Conservation (phyloP, 2,888 invertebrate genomes). For the Leptopterna dolabrata region DNA sequence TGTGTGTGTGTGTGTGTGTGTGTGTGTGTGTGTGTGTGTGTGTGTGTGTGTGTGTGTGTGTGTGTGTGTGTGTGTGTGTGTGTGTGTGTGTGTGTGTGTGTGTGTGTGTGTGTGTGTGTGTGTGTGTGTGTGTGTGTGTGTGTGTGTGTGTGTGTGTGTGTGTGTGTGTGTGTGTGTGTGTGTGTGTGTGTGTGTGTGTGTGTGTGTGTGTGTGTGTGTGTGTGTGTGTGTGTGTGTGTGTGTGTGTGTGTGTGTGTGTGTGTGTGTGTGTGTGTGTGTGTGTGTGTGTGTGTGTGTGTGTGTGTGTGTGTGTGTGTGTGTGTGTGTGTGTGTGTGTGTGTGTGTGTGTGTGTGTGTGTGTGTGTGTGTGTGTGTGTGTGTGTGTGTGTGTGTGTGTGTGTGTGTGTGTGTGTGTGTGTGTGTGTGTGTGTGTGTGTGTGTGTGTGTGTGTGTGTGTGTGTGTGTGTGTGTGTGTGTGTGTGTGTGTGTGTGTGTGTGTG, state of each 20-base stretch:
- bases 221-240: conserved; percentile 45
- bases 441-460: too few species aligned
- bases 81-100: conserved; percentile 44
- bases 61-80: conserved; percentile 45
- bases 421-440: too few species aligned
- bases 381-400: too few species aligned
- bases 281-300: too few species aligned
- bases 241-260: conserved; percentile 21
- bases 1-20: conserved; percentile 44
- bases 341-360: too few species aligned
- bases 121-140: conserved; percentile 45
- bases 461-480: too few species aligned
- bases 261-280: too few species aligned
- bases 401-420: too few species aligned
- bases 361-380: too few species aligned
- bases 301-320: too few species aligned
- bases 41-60: conserved; percentile 37
- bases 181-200: conserved; percentile 44
- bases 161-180: conserved; percentile 45
- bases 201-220: conserved; percentile 45
- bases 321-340: too few species aligned
- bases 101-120: conserved; percentile 45
- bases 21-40: conserved; percentile 24
- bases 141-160: conserved; percentile 45
- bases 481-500: too few species aligned